Evolutionary conservation across 2,797 vertebrate species (phyloP).

Genomic region (Microcaecilia unicolor): DNA sequence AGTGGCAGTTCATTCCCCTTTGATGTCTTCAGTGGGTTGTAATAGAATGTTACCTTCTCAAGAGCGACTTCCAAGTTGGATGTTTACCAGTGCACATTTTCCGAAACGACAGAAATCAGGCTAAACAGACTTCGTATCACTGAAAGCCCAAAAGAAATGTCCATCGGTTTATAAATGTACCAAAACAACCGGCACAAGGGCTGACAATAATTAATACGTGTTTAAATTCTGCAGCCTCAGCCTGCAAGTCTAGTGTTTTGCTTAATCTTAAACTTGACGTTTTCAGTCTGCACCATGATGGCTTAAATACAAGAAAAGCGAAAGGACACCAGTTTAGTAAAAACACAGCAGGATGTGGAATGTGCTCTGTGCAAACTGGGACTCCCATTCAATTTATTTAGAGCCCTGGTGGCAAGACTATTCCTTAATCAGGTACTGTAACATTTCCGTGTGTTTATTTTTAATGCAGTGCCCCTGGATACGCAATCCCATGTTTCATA

Average conservation of each 20-base stretch:
- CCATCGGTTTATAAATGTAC: conserved; percentile 41
- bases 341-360: conserved; percentile 45
- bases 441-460: too few species aligned
- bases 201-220: conserved; percentile 43
- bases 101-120: conserved; percentile 27
- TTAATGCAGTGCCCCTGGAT: too few species aligned
- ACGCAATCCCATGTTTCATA: too few species aligned
- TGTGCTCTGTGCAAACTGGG: conserved; percentile 26
- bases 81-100: conserved; percentile 14
- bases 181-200: conserved; percentile 26
- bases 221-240: conserved; percentile 36
- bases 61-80: too few species aligned
- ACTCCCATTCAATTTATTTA: too few species aligned
- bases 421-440: too few species aligned
- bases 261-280: conserved; percentile 49
- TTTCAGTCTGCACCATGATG: conserved; percentile 51
- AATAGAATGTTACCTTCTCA: too few species aligned
- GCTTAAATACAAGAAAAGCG: conserved; percentile 36
- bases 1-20: conserved; percentile 20
- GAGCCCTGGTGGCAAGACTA: too few species aligned
- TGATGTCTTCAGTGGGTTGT: too few species aligned
- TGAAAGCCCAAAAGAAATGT: conserved; percentile 36
- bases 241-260: conserved; percentile 42
- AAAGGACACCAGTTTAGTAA: conserved; percentile 42
- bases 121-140: conserved; percentile 19